Base-by-base conservation (phyloP, 2,113 vertebrate species). In the Pheucticus melanocephalus region DNA sequence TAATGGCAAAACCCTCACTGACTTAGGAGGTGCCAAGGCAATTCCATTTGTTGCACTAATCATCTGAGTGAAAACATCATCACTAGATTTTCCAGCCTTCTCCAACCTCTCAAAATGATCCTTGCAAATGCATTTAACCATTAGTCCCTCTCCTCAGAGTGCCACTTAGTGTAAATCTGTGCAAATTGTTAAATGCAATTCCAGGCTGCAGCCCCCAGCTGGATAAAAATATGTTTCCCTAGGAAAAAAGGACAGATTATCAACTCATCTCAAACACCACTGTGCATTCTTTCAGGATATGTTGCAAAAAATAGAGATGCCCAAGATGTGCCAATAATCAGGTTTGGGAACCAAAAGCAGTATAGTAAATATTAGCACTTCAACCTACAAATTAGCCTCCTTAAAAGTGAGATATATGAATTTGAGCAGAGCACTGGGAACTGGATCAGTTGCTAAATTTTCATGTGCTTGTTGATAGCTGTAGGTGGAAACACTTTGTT, bases 251-350 rank as follows among this genome's bases (percentile, higher is more conserved):
- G 3, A 28, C 5, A 33, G 2, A 20, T n/a, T 12, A 59, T 44
- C 39, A 60, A 15, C 2, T n/a, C 13, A 1, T 19, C 20, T 76
- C 53, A 60, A 89, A 31, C 10, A 64, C 7, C 24, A 17, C 14
- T 13, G 12, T 0, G 0, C 4, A 15, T 33, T 48, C 15, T 63
- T 76, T 28, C 27, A 33, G 22, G 11, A 3, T 47, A 16, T 2
- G 2, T n/a, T 40, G 37, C 40, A 75, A 27, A 78, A n/a, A 30
- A 14, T 2, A 28, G 16, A 42, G 2, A 20, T 1, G 1, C 4
- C 15, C 0, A 0, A 25, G 30, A 42, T 2, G 11, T 28, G 54
- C 8, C 6, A 4, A 28, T 30, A 45, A 39, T 28, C 9, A 22
- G 28, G 9, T 22, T 27, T 51, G 10, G 7, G 60, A 78, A 40